Evolutionary conservation across 2,113 vertebrate genomes (phyloP), one percentile per base, ranked within the genome.

Genomic region (Percina caprodes): DNA sequence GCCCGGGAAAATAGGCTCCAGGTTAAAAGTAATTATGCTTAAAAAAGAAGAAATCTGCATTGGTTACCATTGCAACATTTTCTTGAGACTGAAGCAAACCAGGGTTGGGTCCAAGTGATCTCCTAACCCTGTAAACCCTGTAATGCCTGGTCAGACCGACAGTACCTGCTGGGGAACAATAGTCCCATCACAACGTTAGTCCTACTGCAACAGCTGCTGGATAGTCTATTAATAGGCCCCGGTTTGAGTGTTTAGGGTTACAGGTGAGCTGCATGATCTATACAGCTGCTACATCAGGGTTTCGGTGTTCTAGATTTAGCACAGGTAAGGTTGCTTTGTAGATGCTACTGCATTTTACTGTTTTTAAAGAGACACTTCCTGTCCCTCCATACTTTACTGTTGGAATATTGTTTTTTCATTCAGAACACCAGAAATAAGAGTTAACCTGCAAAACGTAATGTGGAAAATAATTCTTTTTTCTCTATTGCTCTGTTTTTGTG

Each of bases 221-320:
- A 35, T 23, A 11, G 30, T 87, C 80, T 85, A 79, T 86, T 74
- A 83, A 87, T 92, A 91, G 84, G 35, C 60, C 4, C 56, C 48
- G 49, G 14, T 84, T 69, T 83, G 55, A 66, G 87, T 90, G 83
- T 87, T 69, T 77, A 60, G 67, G 23, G 78, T 70, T 86, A 75
- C 85, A 92, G 80, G 79, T 82, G 81, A 83, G 79, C 80, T 69
- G 77, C 76, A 33, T 45, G 72, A 70, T 82, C 67, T 71, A 69
- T 67, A 85, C 88, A 91, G 89, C 88, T 93, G 93, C 90, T 83
- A 24, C 59, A 62, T 87, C 61, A 80, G 83, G 86, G 87, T 93
- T 90, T 90, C 30, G 13, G 16, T 6, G 13, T 21, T 77, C 88
- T 92, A 90, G 89, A 72, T 89, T 87, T 94, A 91, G 82, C 46